Base-by-base conservation (phyloP, 2,113 vertebrate species). In the Acrocephalus arundinaceus region DNA sequence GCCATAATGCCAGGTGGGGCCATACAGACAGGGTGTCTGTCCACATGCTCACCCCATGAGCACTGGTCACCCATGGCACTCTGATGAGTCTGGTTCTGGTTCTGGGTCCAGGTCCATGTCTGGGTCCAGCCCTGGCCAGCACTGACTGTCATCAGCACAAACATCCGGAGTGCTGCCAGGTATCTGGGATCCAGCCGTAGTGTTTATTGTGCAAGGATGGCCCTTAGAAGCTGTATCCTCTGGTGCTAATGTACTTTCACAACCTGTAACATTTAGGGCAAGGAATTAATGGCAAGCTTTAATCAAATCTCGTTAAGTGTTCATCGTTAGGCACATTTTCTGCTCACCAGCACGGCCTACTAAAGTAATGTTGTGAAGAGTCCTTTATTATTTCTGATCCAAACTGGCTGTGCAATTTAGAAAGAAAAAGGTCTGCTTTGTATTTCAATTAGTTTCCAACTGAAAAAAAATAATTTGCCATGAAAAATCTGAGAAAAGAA, bases 21-120 rank as follows among this genome's bases (percentile, higher is more conserved):
- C 35, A 31, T 55, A 48, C 25, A 30, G 13, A 62, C 1, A 0
- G 17, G 8, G 11, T 16, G 24, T 19, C 14, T 66, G 62, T 55
- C 22, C 13, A 11, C 35, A 9, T 0, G 0, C 7, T 81, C 6
- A 2, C 13, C 16, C 31, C 41, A 15, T 1, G 7, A 68, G 16
- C 31, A 18, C 16, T 10, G 9, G n/a, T 22, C 57, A 41, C 28
- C 21, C 1, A 1, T 0, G 0, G 39, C 28, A 31, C 35, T 1
- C 1, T 46, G 11, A 8, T 62, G 35, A 28, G 3, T 33, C 45
- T 48, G 37, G 23, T 0, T n/a, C 63, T 46, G 48, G 8, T 2
- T 49, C 24, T 15, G 27, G 19, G 2, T 52, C 54, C 31, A n/a
- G 55, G 31, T 55, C n/a, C 10, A 8, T 21, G 28, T 39, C n/a